phyloP scores from a whole-genome alignment of 2,797 vertebrate species.

The Tragelaphus oryx region DNA sequence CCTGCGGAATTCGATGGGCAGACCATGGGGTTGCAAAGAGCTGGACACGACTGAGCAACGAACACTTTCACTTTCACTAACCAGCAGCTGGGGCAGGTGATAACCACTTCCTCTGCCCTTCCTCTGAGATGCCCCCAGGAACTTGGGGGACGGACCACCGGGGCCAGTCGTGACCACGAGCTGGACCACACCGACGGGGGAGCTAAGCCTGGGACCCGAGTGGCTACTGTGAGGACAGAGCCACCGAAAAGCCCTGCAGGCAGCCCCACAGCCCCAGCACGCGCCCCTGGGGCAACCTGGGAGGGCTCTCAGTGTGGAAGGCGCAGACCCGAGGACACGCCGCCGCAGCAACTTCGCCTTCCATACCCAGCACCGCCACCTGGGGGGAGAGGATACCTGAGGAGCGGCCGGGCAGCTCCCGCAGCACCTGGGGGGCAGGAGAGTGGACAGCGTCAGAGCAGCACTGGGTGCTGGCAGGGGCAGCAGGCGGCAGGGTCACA shows the following conservation, averaged over 20 bases:
- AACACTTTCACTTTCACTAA: neutral
- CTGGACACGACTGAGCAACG: neutral
- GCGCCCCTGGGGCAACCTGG: neutral
- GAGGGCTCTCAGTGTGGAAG: accelerated
- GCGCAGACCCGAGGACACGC: accelerated
- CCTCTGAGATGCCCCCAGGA: neutral
- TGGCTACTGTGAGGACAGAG: neutral
- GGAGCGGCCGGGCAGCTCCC: neutral
- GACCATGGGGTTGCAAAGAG: neutral
- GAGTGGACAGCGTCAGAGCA: neutral
- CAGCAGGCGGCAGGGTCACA: neutral
- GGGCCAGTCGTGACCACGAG: neutral
- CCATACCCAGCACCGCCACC: accelerated
- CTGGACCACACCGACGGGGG: accelerated
- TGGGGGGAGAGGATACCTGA: neutral
- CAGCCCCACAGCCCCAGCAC: neutral
- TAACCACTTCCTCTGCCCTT: slow-evolving; percentile 37
- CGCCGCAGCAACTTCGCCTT: neutral
- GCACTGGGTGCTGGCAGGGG: neutral
- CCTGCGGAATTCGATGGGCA: neutral
- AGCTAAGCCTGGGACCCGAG: neutral
- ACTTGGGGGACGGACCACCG: neutral
- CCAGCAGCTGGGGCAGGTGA: neutral
- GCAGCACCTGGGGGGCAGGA: neutral
- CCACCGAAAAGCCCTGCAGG: neutral